Evolutionary conservation across 2,113 vertebrate genomes (phyloP), one percentile per base, ranked within the genome.

Genomic region (Planiliza haematocheilus): DNA sequence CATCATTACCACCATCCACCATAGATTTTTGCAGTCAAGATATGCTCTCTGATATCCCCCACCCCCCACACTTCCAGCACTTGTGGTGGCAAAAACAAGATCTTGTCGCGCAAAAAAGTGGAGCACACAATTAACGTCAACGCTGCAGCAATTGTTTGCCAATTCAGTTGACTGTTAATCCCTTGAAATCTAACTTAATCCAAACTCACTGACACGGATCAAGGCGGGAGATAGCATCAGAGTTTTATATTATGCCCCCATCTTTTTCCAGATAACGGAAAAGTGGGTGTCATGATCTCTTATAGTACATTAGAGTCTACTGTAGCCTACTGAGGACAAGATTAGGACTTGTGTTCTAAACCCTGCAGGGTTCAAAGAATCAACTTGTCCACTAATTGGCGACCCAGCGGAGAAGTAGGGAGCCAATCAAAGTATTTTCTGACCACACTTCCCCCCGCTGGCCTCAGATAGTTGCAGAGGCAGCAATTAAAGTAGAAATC

Each of bases 351-450:
- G 56, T 81, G 75, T 72, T 89, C 68, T 84, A 89, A 87, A 87
- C 84, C 85, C 90, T 81, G 60, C 69, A 80, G 90, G 89, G 67
- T 91, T 88, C 51, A 52, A 68, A 85, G 89, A 91, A 88, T 91
- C 89, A 91, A 82, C 86, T 85, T 81, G 74, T 77, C 74, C 86
- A 88, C 93, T 94, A 94, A 94, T 93, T 94, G 92, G 90, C 74
- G 86, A 91, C 90, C 89, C 85, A 71, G 89, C 2, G 79, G 91
- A 91, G 85, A 87, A 76, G 62, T 60, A 74, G 74, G 77, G 79
- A 90, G 74, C 91, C 85, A 89, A 89, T 91, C 89, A 91, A 87
- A 86, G 62, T 80, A 42, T 85, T 87, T 71, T 72, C 81, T 46
- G 46, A 70, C 74, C 61, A 52, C 82, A 69, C 63, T 74, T 48